Base-by-base conservation (phyloP, 2,113 vertebrate species). In the Egretta garzetta region DNA sequence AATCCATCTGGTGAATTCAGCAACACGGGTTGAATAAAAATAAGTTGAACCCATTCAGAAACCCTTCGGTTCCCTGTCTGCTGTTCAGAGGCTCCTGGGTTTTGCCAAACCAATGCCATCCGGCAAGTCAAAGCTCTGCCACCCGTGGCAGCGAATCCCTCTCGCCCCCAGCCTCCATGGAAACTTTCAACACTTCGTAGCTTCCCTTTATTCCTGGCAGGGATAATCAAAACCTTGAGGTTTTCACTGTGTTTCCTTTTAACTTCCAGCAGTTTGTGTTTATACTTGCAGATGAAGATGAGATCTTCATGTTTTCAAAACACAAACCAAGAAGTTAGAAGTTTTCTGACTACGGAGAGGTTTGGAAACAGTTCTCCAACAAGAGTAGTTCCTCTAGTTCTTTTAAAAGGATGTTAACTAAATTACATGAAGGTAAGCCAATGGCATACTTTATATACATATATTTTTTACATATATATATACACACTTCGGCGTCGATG, bases 141-240 rank as follows among this genome's bases (percentile, higher is more conserved):
- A 37, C 9, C 3, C 2, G 2, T 1, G 5, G 66, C 32, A 63
- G 68, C 0, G 0, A 71, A 53, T 20, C 22, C 39, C 47, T 28
- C 50, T 49, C 5, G 0, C 8, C 30, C 37, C 33, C 83, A 83
- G 49, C 56, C 59, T 50, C 66, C 71, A 82, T 0, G 2, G 59
- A 67, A 62, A 58, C 74, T 90, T 63, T 6, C 43, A 72, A 56
- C 23, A 32, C 15, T 85, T 27, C 47, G 56, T 13, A 82, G 39
- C 58, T 68, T 66, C 68, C 30, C 60, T 86, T 76, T 67, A 35
- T 39, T 81, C 64, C 33, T 33, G 37, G 33, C 27, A 59, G 60
- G 27, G 32, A 59, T 53, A 50, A 81, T 12, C 37, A 85, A 68
- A 77, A 68, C 43, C 55, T 66, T 26, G 35, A 91, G 86, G 19